A percentile compares a stretch with the other conserved stretches of the same genome.
These are phyloP conservation scores for Benthochromis sp. DNA, from an alignment of 2,113 vertebrate genomes.

Conservation along the genomic window DNA sequence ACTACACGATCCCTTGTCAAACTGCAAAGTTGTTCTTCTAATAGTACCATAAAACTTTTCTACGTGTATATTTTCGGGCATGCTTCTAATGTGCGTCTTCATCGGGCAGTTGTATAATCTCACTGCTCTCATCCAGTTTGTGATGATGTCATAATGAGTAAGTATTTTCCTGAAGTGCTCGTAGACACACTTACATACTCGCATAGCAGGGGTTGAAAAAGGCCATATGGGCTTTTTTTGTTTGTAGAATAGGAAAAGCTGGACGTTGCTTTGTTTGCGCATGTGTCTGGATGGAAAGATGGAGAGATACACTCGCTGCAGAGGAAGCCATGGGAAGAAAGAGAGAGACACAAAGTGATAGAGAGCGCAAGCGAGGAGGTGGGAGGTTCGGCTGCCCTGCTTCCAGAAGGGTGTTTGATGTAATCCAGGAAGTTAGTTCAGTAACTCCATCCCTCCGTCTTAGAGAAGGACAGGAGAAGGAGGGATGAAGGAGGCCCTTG, in stretches of 20 bases:
- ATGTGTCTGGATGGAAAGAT: constrained; percentile 31
- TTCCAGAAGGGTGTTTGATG: constrained; percentile 67
- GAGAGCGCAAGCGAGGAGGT: background rate
- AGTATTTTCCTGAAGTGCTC: background rate
- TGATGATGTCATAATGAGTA: background rate
- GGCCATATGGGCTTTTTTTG: background rate
- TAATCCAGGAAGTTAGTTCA: constrained; percentile 79
- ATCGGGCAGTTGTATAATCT: background rate
- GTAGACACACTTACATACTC: background rate
- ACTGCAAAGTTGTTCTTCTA: background rate
- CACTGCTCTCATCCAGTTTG: background rate
- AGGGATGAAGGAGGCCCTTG: constrained; percentile 75
- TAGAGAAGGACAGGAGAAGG: constrained; percentile 61
- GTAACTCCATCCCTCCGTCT: constrained; percentile 71
- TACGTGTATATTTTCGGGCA: background rate
- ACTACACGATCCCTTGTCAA: constrained; percentile 10
- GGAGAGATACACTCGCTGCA: constrained; percentile 25
- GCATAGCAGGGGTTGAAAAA: background rate
- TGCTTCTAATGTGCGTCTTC: background rate
- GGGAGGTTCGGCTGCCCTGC: constrained; percentile 17
- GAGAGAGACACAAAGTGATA: background rate
- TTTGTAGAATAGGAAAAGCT: background rate
- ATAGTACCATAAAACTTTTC: background rate
- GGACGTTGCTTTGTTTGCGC: constrained; percentile 36
- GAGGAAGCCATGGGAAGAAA: constrained; percentile 16